A percentile compares a stretch with the other conserved stretches of the same genome.
Conservation (phyloP, 2,113 vertebrate species). For the Rhinopomastus cyanomelas region DNA sequence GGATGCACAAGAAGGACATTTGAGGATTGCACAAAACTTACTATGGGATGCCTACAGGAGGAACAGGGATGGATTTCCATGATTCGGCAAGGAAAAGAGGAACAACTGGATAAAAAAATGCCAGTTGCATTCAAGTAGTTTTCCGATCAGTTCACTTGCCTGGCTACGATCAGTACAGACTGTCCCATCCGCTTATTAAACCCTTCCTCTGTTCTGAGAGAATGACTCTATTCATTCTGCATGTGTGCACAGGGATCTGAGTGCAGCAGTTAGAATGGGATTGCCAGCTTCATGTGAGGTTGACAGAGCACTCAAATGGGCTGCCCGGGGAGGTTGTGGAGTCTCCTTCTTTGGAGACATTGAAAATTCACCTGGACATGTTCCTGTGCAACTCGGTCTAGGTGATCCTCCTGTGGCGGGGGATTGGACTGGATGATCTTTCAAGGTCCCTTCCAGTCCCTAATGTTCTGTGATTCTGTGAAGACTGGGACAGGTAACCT, state of each 20-base stretch:
- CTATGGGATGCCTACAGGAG: background rate
- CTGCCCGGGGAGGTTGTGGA: no score
- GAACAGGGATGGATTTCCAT: background rate
- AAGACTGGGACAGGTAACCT: accelerated
- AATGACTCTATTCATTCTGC: background rate
- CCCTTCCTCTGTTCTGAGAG: background rate
- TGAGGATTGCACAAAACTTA: background rate
- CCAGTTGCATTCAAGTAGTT: background rate
- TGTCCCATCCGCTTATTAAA: background rate
- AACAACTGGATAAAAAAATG: background rate
- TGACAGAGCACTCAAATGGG: no score
- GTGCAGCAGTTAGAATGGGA: background rate
- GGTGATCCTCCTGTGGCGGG: no score
- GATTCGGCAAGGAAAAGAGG: background rate
- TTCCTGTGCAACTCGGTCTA: no score
- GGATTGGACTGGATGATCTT: no score
- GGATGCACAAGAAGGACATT: background rate
- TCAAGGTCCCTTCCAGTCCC: no score
- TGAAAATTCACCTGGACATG: no score
- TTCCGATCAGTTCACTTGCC: background rate
- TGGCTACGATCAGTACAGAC: background rate
- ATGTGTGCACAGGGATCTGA: no score
- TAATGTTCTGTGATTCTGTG: no score
- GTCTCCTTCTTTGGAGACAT: no score
- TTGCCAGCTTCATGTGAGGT: background rate